Percentiles rank a stretch among this genome's conserved stretches.
Evolutionary conservation across 1,140 invertebrate species (phyloP).

Genomic region (Hyphantria cunea): DNA sequence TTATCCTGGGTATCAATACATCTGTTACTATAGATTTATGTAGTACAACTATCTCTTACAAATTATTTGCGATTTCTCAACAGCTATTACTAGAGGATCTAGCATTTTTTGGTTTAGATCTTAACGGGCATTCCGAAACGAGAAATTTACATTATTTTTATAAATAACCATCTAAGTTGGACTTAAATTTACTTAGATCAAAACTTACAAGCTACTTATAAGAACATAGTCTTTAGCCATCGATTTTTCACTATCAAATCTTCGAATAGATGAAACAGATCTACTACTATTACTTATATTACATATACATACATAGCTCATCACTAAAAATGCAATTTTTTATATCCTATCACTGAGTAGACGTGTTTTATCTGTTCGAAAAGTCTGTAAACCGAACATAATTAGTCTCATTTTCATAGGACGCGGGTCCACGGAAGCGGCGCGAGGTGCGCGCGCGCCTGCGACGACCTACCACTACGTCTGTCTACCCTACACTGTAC

Average conservation of each 20-base stretch:
- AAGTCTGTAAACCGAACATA: constrained; percentile 72
- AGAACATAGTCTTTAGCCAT: constrained; percentile 77
- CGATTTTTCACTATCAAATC: constrained; percentile 72
- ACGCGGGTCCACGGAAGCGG: constrained; percentile 39
- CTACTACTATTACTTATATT: constrained; percentile 72
- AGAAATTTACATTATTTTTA: constrained; percentile 75
- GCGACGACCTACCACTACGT: constrained; percentile 31
- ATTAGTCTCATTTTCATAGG: constrained; percentile 59
- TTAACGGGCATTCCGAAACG: constrained; percentile 68
- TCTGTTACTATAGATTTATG: constrained; percentile 39
- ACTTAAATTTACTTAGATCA: constrained; percentile 71
- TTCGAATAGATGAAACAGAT: constrained; percentile 82
- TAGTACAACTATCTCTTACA: constrained; percentile 39
- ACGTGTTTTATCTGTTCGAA: constrained; percentile 79
- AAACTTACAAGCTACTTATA: constrained; percentile 66
- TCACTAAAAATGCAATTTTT: constrained; percentile 80
- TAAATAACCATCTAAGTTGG: constrained; percentile 76
- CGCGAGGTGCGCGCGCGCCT: constrained; percentile 17
- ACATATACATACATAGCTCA: constrained; percentile 75
- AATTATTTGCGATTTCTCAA: constrained; percentile 62
- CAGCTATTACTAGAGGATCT: constrained; percentile 59
- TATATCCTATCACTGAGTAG: constrained; percentile 78
- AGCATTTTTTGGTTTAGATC: constrained; percentile 75
- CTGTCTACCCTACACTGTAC: constrained; percentile 46
- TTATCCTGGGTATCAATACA: constrained; percentile 61